Evolutionary conservation across 1,140 invertebrate genomes (phyloP).

Genomic region (Aleiodes sp.): DNA sequence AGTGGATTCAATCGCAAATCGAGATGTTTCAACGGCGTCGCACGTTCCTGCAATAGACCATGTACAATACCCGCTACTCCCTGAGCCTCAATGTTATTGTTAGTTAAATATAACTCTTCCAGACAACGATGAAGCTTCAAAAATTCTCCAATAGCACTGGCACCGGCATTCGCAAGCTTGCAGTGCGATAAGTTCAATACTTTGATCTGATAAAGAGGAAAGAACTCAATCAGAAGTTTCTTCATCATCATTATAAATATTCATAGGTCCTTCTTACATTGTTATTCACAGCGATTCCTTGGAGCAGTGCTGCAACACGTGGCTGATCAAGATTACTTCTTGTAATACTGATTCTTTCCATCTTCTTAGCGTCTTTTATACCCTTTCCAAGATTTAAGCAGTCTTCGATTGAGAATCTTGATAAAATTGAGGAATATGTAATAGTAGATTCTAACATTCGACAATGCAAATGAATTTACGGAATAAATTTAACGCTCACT

Average conservation of each 20-base stretch:
- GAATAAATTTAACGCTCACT: slow-evolving; percentile 44
- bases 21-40: slow-evolving; percentile 41
- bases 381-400: slow-evolving; percentile 51
- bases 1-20: slow-evolving; percentile 57
- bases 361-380: slow-evolving; percentile 40
- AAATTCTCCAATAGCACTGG: slow-evolving; percentile 53
- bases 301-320: slow-evolving; percentile 53
- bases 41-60: slow-evolving; percentile 45
- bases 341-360: slow-evolving; percentile 53
- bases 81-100: slow-evolving; percentile 55
- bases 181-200: slow-evolving; percentile 62
- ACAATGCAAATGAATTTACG: not conserved
- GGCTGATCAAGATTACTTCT: slow-evolving; percentile 54
- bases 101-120: slow-evolving; percentile 45
- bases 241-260: slow-evolving; percentile 10
- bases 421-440: not conserved
- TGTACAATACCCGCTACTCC: slow-evolving; percentile 52
- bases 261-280: slow-evolving; percentile 44
- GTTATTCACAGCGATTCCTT: slow-evolving; percentile 46
- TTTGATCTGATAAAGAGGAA: slow-evolving; percentile 43
- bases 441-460: no score
- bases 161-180: slow-evolving; percentile 52
- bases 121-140: slow-evolving; percentile 45
- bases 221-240: not conserved
- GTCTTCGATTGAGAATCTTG: slow-evolving; percentile 58